These are phyloP conservation scores for Ctenopoma multispine DNA, from an alignment of 2,797 vertebrate genomes.

Conservation along the genomic window DNA sequence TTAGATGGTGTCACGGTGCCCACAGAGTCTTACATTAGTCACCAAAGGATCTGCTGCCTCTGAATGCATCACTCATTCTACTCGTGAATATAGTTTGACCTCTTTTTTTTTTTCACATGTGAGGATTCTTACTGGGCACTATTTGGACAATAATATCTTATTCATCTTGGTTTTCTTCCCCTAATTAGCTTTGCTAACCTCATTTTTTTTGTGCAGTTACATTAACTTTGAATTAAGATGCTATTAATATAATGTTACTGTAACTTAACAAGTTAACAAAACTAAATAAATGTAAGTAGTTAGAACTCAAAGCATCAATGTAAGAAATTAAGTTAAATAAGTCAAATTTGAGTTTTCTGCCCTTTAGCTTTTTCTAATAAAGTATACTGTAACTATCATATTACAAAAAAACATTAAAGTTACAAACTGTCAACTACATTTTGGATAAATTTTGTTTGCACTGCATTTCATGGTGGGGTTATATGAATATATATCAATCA, in stretches of 20 bases:
- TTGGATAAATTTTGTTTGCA: background rate
- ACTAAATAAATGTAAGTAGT: too few relatives aligned
- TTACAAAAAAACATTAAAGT: slow-evolving; percentile 3
- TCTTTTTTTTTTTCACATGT: too few relatives aligned
- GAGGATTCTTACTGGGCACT: background rate
- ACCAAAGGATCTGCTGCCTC: slow-evolving; percentile 15
- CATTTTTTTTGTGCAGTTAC: too few relatives aligned
- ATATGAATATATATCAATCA: background rate
- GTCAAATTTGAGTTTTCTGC: too few relatives aligned
- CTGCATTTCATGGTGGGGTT: too few relatives aligned
- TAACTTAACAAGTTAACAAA: too few relatives aligned
- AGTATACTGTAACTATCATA: too few relatives aligned
- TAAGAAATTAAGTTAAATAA: too few relatives aligned
- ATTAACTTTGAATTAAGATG: too few relatives aligned
- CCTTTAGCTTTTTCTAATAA: too few relatives aligned
- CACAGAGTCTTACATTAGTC: slow-evolving; percentile 31
- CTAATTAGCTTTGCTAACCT: background rate
- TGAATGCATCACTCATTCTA: slow-evolving; percentile 29
- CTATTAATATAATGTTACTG: too few relatives aligned
- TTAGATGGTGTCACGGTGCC: slow-evolving; percentile 13
- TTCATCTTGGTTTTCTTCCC: background rate
- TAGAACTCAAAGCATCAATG: too few relatives aligned
- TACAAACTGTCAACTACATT: background rate
- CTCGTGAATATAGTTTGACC: slow-evolving; percentile 20
- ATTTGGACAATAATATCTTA: background rate